These are phyloP conservation scores for Oikopleura dioica DNA, from an alignment of 23 tunicate species.

Conservation along the genomic window DNA sequence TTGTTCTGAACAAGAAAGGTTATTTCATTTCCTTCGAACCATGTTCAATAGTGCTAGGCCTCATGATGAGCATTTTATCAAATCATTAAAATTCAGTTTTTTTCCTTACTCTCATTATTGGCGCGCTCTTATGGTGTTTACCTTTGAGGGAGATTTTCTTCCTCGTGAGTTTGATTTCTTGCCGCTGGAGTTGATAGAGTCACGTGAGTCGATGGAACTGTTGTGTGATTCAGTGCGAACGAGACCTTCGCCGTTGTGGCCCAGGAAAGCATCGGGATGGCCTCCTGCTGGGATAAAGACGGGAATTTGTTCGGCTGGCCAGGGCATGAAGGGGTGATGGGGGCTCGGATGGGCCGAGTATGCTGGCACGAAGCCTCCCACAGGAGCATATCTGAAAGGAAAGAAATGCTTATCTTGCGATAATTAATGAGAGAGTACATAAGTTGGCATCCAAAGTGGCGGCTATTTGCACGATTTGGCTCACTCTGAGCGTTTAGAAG, in stretches of 20 bases:
- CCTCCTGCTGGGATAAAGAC: background rate
- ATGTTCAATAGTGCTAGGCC: no score
- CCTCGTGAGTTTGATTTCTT: background rate
- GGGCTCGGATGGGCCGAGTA: background rate
- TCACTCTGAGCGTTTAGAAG: no score
- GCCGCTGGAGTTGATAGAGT: background rate
- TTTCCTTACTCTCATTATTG: no score
- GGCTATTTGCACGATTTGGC: no score
- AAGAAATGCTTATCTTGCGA: no score
- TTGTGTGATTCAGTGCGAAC: background rate
- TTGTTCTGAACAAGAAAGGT: no score
- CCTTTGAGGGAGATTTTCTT: background rate
- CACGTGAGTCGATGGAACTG: background rate
- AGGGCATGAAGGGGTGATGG: constrained; percentile 11
- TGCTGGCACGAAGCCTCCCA: constrained; percentile 2
- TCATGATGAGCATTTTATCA: no score
- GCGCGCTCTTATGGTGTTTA: no score
- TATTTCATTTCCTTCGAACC: no score
- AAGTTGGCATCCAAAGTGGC: no score
- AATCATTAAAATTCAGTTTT: no score
- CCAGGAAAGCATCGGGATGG: background rate
- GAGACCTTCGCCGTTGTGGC: background rate
- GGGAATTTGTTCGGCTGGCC: background rate
- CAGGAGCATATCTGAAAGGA: background rate
- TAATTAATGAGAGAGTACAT: no score